Evolutionary conservation across 1,140 invertebrate genomes (phyloP).

Genomic region (Gonioctena quinquepunctata): DNA sequence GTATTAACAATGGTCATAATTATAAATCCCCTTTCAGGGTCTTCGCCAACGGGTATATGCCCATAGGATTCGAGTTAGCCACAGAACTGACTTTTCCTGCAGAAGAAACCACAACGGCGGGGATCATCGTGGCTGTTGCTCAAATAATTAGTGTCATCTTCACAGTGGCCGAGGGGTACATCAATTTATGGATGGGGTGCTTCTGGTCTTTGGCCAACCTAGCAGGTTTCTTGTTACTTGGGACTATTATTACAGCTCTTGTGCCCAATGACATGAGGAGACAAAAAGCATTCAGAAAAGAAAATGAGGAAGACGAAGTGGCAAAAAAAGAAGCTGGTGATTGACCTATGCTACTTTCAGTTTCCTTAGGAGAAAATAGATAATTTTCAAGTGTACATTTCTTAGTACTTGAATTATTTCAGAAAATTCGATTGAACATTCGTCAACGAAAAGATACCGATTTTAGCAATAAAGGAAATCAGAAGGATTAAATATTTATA

Average conservation of each 20-base stretch:
- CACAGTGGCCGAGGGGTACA: slow-evolving; percentile 21
- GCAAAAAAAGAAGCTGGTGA: too few species aligned
- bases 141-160: slow-evolving; percentile 31
- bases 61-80: slow-evolving; percentile 35
- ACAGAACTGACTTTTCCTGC: slow-evolving; percentile 37
- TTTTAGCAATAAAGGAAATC: too few species aligned
- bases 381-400: too few species aligned
- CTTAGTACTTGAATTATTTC: too few species aligned
- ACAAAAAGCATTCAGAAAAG: slow-evolving; percentile 27
- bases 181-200: slow-evolving; percentile 21
- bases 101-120: slow-evolving; percentile 32
- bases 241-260: slow-evolving; percentile 23
- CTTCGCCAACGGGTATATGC: slow-evolving; percentile 28
- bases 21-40: slow-evolving; percentile 27
- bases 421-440: too few species aligned
- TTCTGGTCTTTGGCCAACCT: slow-evolving; percentile 25
- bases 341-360: too few species aligned
- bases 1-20: too few species aligned
- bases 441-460: too few species aligned
- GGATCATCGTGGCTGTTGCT: slow-evolving; percentile 26
- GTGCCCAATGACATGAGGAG: slow-evolving; percentile 26
- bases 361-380: too few species aligned
- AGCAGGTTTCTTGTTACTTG: slow-evolving; percentile 13
- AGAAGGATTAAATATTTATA: too few species aligned
- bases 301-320: too few species aligned